Conservation (phyloP, 2,888 invertebrate species). For the Machimus atricapillus region DNA sequence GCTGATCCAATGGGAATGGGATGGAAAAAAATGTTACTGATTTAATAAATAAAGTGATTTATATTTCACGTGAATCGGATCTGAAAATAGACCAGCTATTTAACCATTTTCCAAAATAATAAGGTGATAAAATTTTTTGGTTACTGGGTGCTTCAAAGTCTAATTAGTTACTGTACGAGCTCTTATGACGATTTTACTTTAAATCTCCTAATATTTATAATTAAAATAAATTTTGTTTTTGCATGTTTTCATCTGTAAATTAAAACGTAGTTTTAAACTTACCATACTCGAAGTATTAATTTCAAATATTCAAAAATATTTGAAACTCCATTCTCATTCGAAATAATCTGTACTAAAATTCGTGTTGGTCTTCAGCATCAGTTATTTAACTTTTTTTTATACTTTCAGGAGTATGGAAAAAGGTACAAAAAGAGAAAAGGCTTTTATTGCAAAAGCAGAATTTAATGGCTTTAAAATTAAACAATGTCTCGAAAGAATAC, state of each 20-base stretch:
- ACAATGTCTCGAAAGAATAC: constrained; percentile 33
- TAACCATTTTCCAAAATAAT: too few species aligned
- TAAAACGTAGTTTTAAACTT: neutral
- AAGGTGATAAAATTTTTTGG: too few species aligned
- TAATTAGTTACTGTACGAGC: too few species aligned
- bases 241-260: neutral
- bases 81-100: too few species aligned
- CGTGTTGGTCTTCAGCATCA: neutral
- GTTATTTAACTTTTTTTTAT: too few species aligned
- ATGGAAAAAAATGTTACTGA: too few species aligned
- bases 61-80: too few species aligned
- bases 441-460: constrained; percentile 27
- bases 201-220: too few species aligned
- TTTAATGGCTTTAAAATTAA: constrained; percentile 33
- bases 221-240: too few species aligned
- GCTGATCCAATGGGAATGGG: neutral
- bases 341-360: neutral
- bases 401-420: neutral
- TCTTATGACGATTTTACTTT: too few species aligned
- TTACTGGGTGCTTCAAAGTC: too few species aligned
- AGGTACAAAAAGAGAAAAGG: neutral
- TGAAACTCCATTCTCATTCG: neutral
- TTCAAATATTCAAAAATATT: neutral
- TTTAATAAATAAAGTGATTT: too few species aligned
- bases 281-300: neutral